These are phyloP conservation scores for Tenthredo scrophulariae DNA, from an alignment of 2,888 invertebrate genomes.

Conservation along the genomic window DNA sequence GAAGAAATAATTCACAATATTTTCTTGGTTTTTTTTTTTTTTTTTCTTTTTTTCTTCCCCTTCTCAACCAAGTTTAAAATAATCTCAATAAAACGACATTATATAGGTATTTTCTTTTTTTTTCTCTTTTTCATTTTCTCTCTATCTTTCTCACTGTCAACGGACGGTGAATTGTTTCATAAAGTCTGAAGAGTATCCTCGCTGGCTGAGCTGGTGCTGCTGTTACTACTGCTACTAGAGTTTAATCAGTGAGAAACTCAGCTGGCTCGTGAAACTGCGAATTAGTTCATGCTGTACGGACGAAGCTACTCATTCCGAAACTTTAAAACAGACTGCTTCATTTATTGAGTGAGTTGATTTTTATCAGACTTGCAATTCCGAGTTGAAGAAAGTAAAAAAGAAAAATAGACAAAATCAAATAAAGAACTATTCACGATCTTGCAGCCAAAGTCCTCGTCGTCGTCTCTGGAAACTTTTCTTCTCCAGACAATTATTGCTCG, in stretches of 20 bases:
- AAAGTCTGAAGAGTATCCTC: constrained; percentile 21
- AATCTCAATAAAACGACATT: background rate
- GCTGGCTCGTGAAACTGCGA: constrained; percentile 24
- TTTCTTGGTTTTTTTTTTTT: background rate
- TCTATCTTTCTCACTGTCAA: background rate
- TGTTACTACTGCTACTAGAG: background rate
- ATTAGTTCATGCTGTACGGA: constrained; percentile 31
- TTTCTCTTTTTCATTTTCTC: background rate
- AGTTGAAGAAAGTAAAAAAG: background rate
- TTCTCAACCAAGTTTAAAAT: background rate
- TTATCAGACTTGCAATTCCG: background rate
- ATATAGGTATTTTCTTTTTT: background rate
- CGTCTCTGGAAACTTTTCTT: background rate
- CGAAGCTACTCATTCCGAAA: constrained; percentile 27
- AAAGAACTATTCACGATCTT: background rate
- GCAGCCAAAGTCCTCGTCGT: background rate
- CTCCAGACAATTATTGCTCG: constrained; percentile 21
- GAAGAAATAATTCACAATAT: background rate
- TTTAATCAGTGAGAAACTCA: constrained; percentile 39
- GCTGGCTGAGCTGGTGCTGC: background rate
- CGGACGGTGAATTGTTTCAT: constrained; percentile 6
- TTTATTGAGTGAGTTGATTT: constrained; percentile 37
- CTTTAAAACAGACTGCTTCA: constrained; percentile 23
- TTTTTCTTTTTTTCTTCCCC: background rate
- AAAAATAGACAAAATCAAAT: background rate